Evolutionary conservation across 2,113 vertebrate genomes (phyloP).

Genomic region (Kryptolebias marmoratus): DNA sequence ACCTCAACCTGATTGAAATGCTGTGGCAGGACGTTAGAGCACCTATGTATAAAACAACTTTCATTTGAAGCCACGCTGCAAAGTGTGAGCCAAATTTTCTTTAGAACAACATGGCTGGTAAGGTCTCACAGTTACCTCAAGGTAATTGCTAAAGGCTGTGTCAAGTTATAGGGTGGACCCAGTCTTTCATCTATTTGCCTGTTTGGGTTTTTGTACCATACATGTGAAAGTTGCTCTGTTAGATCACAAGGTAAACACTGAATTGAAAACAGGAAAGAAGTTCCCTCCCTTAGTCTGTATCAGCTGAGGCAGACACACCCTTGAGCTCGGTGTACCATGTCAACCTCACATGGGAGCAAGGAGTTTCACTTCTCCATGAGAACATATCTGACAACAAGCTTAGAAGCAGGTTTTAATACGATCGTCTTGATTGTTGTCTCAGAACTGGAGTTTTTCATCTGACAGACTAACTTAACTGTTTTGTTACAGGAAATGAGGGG

Average conservation of each 20-base stretch:
- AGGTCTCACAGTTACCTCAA: too few species aligned
- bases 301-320: conserved; percentile 23
- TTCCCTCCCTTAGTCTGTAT: not conserved
- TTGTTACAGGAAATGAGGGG: too few species aligned
- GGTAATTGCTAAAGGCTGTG: too few species aligned
- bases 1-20: too few species aligned
- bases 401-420: not conserved
- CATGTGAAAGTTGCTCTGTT: not conserved
- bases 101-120: too few species aligned
- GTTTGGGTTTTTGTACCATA: not conserved
- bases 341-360: not conserved
- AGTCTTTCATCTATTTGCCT: too few species aligned
- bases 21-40: too few species aligned
- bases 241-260: not conserved
- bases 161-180: too few species aligned
- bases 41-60: too few species aligned
- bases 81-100: too few species aligned
- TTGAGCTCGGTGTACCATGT: conserved; percentile 9
- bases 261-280: not conserved
- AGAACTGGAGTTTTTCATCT: not conserved
- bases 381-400: not conserved
- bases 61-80: too few species aligned
- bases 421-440: not conserved
- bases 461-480: too few species aligned
- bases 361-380: conserved; percentile 49